Conservation (phyloP, 2,888 invertebrate genomes). For the Bhutanitis thaidina region DNA sequence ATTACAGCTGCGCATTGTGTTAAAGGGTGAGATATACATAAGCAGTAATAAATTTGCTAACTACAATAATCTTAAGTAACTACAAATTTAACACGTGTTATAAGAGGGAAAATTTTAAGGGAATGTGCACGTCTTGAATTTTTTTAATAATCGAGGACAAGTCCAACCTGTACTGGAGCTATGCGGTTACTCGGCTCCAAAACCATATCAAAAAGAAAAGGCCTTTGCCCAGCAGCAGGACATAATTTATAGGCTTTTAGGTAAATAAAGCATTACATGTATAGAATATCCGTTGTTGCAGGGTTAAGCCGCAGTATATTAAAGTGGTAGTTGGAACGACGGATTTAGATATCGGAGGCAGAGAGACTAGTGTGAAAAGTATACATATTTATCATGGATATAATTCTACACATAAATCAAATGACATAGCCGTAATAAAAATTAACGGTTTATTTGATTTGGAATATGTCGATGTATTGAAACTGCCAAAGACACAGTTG, state of each 20-base stretch:
- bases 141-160: too few species aligned
- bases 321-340: constrained; percentile 58
- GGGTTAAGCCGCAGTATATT: constrained; percentile 49
- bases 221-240: too few species aligned
- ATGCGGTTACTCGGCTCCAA: too few species aligned
- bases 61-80: too few species aligned
- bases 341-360: constrained; percentile 49
- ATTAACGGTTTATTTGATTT: constrained; percentile 44
- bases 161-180: too few species aligned
- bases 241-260: too few species aligned
- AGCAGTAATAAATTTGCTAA: too few species aligned
- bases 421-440: constrained; percentile 62
- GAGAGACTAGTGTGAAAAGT: constrained; percentile 36
- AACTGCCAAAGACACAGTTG: constrained; percentile 35
- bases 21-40: constrained; percentile 35
- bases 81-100: too few species aligned
- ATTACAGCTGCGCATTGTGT: constrained; percentile 69
- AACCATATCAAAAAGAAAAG: too few species aligned
- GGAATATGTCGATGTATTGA: constrained; percentile 36
- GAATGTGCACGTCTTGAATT: too few species aligned
- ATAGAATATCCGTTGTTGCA: constrained; percentile 32
- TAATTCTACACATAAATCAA: constrained; percentile 37
- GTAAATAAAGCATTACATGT: not conserved
- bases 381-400: constrained; percentile 47
- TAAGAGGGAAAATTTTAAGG: too few species aligned